A percentile compares a stretch with the other conserved stretches of the same genome.
phyloP scores from a whole-genome alignment of 2,797 vertebrate species.

The Astyanax mexicanus region DNA sequence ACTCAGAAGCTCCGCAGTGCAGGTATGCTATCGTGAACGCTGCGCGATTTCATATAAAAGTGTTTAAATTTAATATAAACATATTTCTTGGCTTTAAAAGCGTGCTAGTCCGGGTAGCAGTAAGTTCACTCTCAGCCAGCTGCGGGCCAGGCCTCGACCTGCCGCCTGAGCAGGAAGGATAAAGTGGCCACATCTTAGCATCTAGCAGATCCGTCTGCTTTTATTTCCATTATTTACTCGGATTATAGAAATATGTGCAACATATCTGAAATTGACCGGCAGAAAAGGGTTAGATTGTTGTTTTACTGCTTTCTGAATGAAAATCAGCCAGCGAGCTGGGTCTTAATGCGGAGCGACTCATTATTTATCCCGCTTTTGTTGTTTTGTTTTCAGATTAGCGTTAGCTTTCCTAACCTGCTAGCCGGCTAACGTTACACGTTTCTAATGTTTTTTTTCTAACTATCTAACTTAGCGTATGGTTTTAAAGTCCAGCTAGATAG shows the following conservation, averaged over 20 bases:
- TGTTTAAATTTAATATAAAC: background rate
- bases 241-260: background rate
- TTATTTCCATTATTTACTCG: constrained; percentile 22
- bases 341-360: background rate
- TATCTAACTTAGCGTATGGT: too few species aligned
- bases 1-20: constrained; percentile 57
- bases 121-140: constrained; percentile 12
- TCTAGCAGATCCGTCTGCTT: constrained; percentile 7
- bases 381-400: background rate
- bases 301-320: background rate
- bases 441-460: too few species aligned
- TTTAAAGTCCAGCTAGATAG: too few species aligned
- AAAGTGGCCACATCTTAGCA: background rate
- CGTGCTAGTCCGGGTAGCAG: background rate
- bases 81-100: background rate
- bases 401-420: background rate
- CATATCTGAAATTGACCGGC: background rate
- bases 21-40: constrained; percentile 66
- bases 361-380: constrained; percentile 1
- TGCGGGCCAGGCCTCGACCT: constrained; percentile 58
- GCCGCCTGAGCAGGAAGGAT: constrained; percentile 58
- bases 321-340: too few species aligned
- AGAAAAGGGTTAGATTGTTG: background rate
- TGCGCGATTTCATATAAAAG: background rate
- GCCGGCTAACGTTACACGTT: background rate